These are phyloP conservation scores for Tokudaia muenninki DNA, from an alignment of 2,797 vertebrate genomes.

Conservation along the genomic window DNA sequence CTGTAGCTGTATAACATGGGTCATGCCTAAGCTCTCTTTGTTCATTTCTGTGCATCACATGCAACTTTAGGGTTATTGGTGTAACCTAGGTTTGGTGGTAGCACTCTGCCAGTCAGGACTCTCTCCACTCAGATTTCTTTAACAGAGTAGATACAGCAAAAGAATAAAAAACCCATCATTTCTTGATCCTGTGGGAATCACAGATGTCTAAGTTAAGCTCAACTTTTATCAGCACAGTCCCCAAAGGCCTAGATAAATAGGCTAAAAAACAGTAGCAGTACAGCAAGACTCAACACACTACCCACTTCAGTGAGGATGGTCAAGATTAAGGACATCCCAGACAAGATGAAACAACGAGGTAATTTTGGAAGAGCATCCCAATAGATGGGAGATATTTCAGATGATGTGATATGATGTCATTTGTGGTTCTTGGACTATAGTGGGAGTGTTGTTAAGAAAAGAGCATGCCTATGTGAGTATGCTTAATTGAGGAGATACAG, in stretches of 20 bases:
- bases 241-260: background rate
- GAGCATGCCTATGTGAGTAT: background rate
- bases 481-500: fast-evolving
- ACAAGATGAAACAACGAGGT: background rate
- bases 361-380: background rate
- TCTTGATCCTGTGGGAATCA: background rate
- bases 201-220: background rate
- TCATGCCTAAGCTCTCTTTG: background rate
- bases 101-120: background rate
- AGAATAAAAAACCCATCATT: background rate
- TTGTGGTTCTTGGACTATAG: background rate
- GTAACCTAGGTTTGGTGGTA: background rate
- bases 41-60: background rate
- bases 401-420: background rate
- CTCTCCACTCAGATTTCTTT: background rate
- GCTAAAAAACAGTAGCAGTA: background rate
- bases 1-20: background rate
- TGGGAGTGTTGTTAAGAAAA: background rate
- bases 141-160: background rate
- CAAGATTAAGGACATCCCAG: background rate
- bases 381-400: background rate
- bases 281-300: background rate
- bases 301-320: background rate
- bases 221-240: background rate
- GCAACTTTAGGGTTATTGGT: background rate